Evolutionary conservation across 1,140 invertebrate genomes (phyloP), one percentile per base, ranked within the genome.

Genomic region (Hormaphis cornu): DNA sequence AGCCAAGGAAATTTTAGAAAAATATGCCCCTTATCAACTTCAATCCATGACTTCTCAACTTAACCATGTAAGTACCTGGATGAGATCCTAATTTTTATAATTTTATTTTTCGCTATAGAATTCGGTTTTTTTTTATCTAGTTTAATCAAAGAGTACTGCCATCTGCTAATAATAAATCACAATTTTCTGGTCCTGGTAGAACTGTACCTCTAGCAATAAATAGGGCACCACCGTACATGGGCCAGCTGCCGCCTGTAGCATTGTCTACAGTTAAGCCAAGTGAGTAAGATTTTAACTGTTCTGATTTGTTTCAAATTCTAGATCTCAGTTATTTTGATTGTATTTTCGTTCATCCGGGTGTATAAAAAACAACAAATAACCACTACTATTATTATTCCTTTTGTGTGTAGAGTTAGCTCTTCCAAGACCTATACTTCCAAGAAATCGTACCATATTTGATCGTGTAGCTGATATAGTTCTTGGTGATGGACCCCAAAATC

Each of bases 401-500:
- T 18, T 50, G 16, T 54, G 26, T 28, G 26, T 50, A 71, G 70
- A 20, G 20, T 28, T 71, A 37, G 18, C 59, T 22, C 76, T 80
- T 72, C 76, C 79, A 24, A 76, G 84, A 20, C 85, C 85, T 22
- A 75, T 86, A 18, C 72, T 85, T 9, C 81, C 83, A 1, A 79
- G 83, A 48, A 83, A 90, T 63, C 81, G 88, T 71, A 83, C 82
- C 22, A 82, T 85, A 50, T 77, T 97, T 53, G 95, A 98, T 78
- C 88, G 89, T 75, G 80, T 98, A 70, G 85, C 98, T 20, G 96
- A 99, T 77, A 96, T 91, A 77, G 78, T 98, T 52, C 85, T 98
- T 20, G 95, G 93, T 37, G 96, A 99, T 82, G 95, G 95, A 24
- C 94, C 95, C 54, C 86, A 87, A 70, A 93, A 96, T 82, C 84